Evolutionary conservation across 1,140 invertebrate species (phyloP), one percentile per base, ranked within the genome.

Genomic region (Heliconius himera): DNA sequence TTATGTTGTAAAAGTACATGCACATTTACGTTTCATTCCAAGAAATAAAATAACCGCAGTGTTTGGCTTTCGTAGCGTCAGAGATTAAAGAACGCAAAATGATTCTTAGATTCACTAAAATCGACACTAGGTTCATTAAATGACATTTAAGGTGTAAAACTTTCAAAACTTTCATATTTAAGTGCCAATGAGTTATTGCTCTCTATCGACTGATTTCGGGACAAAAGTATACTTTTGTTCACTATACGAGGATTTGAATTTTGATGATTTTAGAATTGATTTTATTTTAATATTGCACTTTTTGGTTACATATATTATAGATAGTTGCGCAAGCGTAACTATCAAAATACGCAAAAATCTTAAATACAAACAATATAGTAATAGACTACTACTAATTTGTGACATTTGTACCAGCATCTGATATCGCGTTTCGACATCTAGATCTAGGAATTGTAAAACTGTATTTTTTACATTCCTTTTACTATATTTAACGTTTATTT

Each of bases 401-500:
- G 22, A 29, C 60, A 29, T 29, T 66, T 66, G 26, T 66, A 66
- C 26, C 26, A 66, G 41, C 60, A 29, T 66, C 60, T 66, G 26
- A 26, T 29, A 29, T 26, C 54, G 8, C 8, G 54, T 26, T 66
- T 26, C 60, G 26, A 26, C 3, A 74, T 73, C n/a, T 74, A 70
- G 70, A 74, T 82, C 33, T 77, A 77, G 81, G 78, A 79, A 81
- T 81, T 79, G 81, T 79, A 76, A 82, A 82, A 79, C 46, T 80
- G 51, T 82, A 77, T 66, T 80, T 46, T 82, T 80, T 74, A 71
- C 78, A 82, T 80, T 82, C 78, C 78, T 76, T 76, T 78, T 72
- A 46, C 18, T 73, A 56, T 77, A 56, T 78, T 74, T 78, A 71
- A 29, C 41, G 41, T 75, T 70, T 72, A 72, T 76, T 60, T 72